phyloP scores from a whole-genome alignment of 2,888 invertebrate genomes.

The Cheilosia vernalis region DNA sequence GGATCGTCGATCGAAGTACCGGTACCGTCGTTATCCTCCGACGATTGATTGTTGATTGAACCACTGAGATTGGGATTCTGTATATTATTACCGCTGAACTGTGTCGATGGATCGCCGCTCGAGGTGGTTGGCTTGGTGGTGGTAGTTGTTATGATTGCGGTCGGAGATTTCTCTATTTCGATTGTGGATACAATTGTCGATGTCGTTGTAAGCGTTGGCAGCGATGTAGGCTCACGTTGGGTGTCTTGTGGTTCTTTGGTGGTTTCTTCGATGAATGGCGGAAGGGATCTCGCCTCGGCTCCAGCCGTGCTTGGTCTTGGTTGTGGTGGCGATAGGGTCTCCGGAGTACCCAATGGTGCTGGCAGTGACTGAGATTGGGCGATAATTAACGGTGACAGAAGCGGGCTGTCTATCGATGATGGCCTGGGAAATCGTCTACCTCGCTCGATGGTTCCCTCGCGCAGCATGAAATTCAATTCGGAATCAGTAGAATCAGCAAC shows the following conservation, averaged over 20 bases:
- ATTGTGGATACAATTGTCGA: slow-evolving; percentile 49
- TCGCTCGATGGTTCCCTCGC: slow-evolving; percentile 78
- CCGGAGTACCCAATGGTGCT: slow-evolving; percentile 47
- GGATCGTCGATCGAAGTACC: slow-evolving; percentile 30
- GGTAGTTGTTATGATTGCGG: slow-evolving; percentile 65
- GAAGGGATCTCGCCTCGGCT: slow-evolving; percentile 50
- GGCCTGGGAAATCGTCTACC: slow-evolving; percentile 81
- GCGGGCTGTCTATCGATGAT: slow-evolving; percentile 63
- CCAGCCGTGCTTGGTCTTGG: slow-evolving; percentile 39
- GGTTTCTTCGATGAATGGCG: slow-evolving; percentile 46
- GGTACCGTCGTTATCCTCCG: slow-evolving; percentile 49
- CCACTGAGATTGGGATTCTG: slow-evolving; percentile 76
- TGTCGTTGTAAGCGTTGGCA: slow-evolving; percentile 43
- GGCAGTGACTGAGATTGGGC: slow-evolving; percentile 56
- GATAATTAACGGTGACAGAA: slow-evolving; percentile 38
- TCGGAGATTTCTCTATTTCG: slow-evolving; percentile 43
- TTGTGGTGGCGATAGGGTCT: slow-evolving; percentile 46
- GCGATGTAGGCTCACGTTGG: slow-evolving; percentile 41
- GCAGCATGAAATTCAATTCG: slow-evolving; percentile 79
- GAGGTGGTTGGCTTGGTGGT: slow-evolving; percentile 31
- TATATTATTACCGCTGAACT: slow-evolving; percentile 74
- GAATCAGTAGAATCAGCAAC: slow-evolving; percentile 69
- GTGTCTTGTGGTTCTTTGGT: slow-evolving; percentile 36
- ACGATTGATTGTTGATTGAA: slow-evolving; percentile 56
- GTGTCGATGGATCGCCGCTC: slow-evolving; percentile 35